These are phyloP conservation scores for Aricia agestis DNA, from an alignment of 1,140 invertebrate species.

Conservation along the genomic window DNA sequence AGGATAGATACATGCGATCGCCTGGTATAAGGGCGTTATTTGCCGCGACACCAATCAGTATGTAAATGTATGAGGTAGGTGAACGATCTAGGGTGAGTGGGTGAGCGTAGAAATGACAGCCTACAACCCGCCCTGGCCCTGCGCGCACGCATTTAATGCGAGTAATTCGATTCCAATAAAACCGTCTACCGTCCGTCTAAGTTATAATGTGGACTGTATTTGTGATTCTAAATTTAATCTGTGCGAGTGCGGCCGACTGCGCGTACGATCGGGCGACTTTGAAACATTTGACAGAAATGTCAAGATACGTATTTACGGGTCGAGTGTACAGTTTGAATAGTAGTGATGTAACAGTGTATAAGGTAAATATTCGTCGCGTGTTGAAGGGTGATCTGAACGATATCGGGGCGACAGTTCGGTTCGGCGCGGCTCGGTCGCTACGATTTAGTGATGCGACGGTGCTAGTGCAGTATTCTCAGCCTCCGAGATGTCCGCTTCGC, in stretches of 20 bases:
- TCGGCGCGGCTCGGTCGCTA: constrained; percentile 41
- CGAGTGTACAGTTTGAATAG: constrained; percentile 47
- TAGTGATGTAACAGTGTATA: constrained; percentile 40
- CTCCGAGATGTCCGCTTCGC: constrained; percentile 43
- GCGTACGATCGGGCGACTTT: constrained; percentile 45
- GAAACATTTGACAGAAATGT: constrained; percentile 45
- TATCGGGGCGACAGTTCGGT: constrained; percentile 41
- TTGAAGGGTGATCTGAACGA: constrained; percentile 63
- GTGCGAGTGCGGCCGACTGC: background rate
- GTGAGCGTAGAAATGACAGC: constrained; percentile 51
- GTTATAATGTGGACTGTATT: background rate
- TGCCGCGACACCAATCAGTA: constrained; percentile 58
- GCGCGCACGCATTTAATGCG: constrained; percentile 50
- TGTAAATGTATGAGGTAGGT: constrained; percentile 68
- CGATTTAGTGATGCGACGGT: constrained; percentile 52
- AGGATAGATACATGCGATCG: constrained; percentile 47
- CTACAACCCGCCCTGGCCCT: constrained; percentile 50
- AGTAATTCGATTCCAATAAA: constrained; percentile 18
- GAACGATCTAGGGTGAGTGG: constrained; percentile 65
- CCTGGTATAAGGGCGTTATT: constrained; percentile 47
- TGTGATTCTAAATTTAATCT: background rate
- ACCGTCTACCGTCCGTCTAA: background rate
- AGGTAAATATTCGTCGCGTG: constrained; percentile 56
- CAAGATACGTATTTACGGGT: constrained; percentile 59
- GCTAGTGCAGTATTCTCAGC: constrained; percentile 45